phyloP scores from a whole-genome alignment of 2,113 vertebrate genomes.

The Hymenochirus boettgeri region DNA sequence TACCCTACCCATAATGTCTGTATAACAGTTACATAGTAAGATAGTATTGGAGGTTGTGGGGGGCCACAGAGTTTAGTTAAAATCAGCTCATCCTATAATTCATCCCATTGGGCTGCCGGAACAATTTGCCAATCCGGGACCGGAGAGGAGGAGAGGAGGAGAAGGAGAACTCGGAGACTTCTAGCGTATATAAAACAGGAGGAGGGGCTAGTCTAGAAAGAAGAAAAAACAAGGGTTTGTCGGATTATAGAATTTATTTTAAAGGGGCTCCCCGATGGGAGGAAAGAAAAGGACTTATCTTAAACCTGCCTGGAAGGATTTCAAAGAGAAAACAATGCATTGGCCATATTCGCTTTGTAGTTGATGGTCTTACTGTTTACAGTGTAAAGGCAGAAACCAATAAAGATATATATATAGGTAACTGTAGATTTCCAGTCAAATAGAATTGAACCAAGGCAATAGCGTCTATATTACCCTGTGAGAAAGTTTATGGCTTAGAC shows the following conservation, averaged over 20 bases:
- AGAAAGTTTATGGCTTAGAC: too few species aligned
- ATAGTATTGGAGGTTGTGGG: too few species aligned
- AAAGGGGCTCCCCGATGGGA: constrained; percentile 13
- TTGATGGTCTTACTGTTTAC: constrained; percentile 2
- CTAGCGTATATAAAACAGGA: constrained; percentile 32
- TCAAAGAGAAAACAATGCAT: background rate
- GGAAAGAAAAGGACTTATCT: too few species aligned
- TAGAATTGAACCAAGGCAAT: too few species aligned
- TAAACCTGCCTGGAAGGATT: constrained; percentile 1
- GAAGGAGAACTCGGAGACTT: too few species aligned
- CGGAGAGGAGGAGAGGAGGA: too few species aligned
- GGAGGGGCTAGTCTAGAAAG: constrained; percentile 22
- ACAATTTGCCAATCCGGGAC: constrained; percentile 28
- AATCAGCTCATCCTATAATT: constrained; percentile 18
- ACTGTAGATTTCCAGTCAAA: too few species aligned
- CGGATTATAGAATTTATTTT: constrained; percentile 9
- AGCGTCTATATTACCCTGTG: too few species aligned
- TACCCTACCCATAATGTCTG: too few species aligned
- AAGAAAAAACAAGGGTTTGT: constrained; percentile 37
- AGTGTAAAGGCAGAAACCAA: background rate
- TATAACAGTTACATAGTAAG: too few species aligned
- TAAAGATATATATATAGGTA: too few species aligned
- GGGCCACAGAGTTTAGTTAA: constrained; percentile 13
- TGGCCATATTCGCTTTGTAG: background rate
- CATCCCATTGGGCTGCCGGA: constrained; percentile 7